phyloP scores from a whole-genome alignment of 53 echinoderm and acorn worm species.

The Mesocentrotus franciscanus region DNA sequence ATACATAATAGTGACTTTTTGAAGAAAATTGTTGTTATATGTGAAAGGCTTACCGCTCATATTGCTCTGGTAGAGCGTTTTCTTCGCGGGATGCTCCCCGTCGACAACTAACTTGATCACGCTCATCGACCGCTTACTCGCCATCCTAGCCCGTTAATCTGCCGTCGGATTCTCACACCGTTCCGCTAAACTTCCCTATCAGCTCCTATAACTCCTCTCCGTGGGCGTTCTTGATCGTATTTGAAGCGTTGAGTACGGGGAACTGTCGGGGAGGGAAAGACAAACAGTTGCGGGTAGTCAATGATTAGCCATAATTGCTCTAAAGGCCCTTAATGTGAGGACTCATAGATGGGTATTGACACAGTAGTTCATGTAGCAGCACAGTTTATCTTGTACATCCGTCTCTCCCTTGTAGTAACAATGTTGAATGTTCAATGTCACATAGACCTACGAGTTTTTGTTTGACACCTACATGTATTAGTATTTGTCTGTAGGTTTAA shows the following conservation, averaged over 20 bases:
- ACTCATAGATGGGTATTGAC: neutral
- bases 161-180: neutral
- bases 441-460: neutral
- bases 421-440: neutral
- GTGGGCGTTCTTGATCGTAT: neutral
- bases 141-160: neutral
- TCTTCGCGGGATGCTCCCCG: slow-evolving; percentile 6
- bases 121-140: slow-evolving; percentile 36
- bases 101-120: slow-evolving; percentile 22
- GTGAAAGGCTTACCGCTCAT: slow-evolving; percentile 30
- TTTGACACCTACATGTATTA: neutral
- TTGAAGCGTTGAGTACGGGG: neutral
- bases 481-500: no score
- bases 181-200: slow-evolving; percentile 1
- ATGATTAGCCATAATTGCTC: slow-evolving; percentile 64
- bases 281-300: slow-evolving; percentile 47
- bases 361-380: neutral
- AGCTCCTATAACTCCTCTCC: neutral
- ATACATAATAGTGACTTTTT: no score
- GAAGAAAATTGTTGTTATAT: neutral
- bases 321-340: neutral
- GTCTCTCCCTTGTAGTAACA: neutral
- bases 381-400: neutral
- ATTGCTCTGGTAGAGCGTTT: neutral
- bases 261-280: slow-evolving; percentile 4